Conservation (phyloP, 2,888 invertebrate species). For the Scelioninae gen. 1 region DNA sequence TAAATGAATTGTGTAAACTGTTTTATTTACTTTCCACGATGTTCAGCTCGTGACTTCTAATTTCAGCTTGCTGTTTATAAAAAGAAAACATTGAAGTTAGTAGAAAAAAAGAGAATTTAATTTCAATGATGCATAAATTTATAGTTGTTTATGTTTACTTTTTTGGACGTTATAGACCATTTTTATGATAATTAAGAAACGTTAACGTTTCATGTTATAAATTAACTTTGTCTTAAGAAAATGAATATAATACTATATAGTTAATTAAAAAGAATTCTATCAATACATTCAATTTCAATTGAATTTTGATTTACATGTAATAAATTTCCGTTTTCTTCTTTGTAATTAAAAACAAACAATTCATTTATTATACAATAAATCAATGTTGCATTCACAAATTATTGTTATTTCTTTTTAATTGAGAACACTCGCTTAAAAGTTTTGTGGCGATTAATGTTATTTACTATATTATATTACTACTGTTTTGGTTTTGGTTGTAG, state of each 20-base stretch:
- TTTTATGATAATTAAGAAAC: too few species aligned
- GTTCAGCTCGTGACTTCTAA: background rate
- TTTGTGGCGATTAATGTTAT: slow-evolving; percentile 4
- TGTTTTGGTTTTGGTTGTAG: background rate
- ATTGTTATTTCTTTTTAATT: slow-evolving; percentile 8
- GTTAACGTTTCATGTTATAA: background rate
- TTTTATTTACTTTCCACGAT: background rate
- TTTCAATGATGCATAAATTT: background rate
- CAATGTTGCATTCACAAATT: background rate
- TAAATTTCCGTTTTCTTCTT: background rate
- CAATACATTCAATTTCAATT: too few species aligned
- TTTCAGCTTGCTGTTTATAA: too few species aligned
- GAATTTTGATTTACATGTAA: too few species aligned
- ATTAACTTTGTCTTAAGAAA: too few species aligned
- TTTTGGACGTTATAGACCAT: too few species aligned
- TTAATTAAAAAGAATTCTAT: too few species aligned
- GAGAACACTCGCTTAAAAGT: background rate
- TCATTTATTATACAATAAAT: background rate
- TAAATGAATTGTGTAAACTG: background rate
- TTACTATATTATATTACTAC: background rate
- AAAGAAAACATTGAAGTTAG: background rate
- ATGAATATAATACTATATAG: too few species aligned
- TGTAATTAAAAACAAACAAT: background rate
- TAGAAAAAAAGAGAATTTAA: background rate
- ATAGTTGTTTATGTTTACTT: too few species aligned